phyloP scores from a whole-genome alignment of 2,113 vertebrate genomes.

The Tapirus terrestris region DNA sequence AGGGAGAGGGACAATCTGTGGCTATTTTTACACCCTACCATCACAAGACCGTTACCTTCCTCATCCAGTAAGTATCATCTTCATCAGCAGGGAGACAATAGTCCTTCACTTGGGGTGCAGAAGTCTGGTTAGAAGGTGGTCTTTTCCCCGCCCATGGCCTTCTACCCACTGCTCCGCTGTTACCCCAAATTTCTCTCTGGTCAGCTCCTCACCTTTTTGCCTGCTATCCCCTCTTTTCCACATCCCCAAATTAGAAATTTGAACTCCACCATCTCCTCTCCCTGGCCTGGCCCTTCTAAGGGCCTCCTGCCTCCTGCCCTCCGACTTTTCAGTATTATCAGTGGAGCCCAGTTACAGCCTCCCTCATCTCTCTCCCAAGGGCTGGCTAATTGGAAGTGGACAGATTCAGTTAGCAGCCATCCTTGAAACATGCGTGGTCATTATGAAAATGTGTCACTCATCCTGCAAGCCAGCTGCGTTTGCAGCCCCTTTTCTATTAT shows the following conservation, averaged over 20 bases:
- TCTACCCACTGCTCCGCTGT: neutral
- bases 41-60: neutral
- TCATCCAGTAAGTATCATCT: neutral
- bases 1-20: neutral
- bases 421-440: constrained; percentile 31
- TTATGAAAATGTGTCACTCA: constrained; percentile 47
- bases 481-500: neutral
- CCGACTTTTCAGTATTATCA: neutral
- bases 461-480: constrained; percentile 55
- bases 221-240: neutral
- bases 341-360: neutral
- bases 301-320: neutral
- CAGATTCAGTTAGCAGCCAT: neutral
- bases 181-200: neutral
- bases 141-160: neutral
- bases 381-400: neutral
- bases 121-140: neutral
- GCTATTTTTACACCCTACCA: neutral
- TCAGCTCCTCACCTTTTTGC: neutral
- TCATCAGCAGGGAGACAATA: neutral
- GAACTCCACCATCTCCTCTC: neutral
- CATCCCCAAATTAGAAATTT: neutral
- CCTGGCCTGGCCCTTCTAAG: neutral
- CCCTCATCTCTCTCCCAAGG: neutral
- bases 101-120: neutral